Evolutionary conservation across 2,797 vertebrate genomes (phyloP).

Genomic region (Lerista edwardsae): DNA sequence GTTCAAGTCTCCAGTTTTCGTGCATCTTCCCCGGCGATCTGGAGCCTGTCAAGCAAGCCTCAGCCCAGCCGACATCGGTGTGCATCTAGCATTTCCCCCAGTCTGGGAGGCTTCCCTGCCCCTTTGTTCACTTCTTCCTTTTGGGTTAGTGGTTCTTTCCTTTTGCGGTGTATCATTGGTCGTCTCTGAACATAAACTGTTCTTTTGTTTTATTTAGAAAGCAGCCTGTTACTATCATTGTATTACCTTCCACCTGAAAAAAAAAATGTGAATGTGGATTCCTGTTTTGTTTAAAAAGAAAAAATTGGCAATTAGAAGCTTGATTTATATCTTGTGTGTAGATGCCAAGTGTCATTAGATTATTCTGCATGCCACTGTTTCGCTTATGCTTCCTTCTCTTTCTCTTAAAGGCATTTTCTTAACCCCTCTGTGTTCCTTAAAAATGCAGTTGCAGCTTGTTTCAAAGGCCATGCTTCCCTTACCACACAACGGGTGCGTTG

Average conservation of each 20-base stretch:
- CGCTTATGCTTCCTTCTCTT: neutral
- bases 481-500: too few species aligned
- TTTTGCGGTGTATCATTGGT: neutral
- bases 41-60: constrained; percentile 32
- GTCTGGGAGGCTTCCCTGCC: neutral
- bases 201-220: constrained; percentile 28
- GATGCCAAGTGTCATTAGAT: neutral
- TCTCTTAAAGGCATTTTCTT: neutral
- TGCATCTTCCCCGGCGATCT: neutral
- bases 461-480: constrained; percentile 26
- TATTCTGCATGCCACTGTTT: neutral
- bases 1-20: rapidly evolving
- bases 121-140: neutral
- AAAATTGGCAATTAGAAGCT: constrained; percentile 27
- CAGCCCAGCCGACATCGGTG: neutral
- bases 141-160: neutral
- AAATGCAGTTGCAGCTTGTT: neutral
- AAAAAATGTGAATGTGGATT: constrained; percentile 40
- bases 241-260: constrained; percentile 22
- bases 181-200: neutral
- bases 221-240: constrained; percentile 57
- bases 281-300: constrained; percentile 45
- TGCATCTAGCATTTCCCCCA: neutral
- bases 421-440: neutral
- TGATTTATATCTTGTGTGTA: constrained; percentile 28